phyloP scores from a whole-genome alignment of 2,797 vertebrate species.

The Poeciliopsis paucimaculata region DNA sequence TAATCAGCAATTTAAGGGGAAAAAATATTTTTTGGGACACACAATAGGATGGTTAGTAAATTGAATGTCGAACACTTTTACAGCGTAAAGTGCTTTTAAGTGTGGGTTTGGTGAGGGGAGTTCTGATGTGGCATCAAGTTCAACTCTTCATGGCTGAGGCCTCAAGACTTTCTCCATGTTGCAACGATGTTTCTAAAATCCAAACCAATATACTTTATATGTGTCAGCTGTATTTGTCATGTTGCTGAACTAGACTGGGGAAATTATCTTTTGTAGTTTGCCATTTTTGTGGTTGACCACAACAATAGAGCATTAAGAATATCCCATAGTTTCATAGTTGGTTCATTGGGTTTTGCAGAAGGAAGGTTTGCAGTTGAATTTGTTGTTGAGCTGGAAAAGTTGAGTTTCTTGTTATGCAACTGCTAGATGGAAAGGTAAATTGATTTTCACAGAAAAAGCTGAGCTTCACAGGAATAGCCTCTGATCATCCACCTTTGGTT shows the following conservation, averaged over 20 bases:
- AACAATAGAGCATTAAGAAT: conserved; percentile 44
- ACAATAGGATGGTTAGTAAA: not conserved
- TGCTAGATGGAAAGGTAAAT: conserved; percentile 51
- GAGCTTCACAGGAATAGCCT: conserved; percentile 49
- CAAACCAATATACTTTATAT: conserved; percentile 33
- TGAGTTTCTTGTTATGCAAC: conserved; percentile 37
- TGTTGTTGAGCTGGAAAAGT: conserved; percentile 43
- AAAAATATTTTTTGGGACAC: not conserved
- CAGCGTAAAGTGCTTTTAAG: conserved; percentile 52
- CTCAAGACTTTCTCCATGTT: conserved; percentile 59
- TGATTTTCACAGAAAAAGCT: conserved; percentile 58
- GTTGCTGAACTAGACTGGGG: conserved; percentile 43
- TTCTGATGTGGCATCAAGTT: conserved; percentile 51
- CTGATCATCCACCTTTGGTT: conserved; percentile 52
- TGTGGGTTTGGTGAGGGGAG: conserved; percentile 41
- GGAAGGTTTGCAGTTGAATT: conserved; percentile 49
- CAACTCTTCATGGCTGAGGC: conserved; percentile 42
- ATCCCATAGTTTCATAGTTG: conserved; percentile 36
- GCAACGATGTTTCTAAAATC: conserved; percentile 53
- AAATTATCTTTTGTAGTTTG: conserved; percentile 46
- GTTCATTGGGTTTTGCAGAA: conserved; percentile 23
- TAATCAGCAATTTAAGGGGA: not conserved
- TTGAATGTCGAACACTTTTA: conserved; percentile 20
- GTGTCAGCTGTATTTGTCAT: conserved; percentile 63
- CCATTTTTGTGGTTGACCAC: conserved; percentile 47